A percentile compares a stretch with the other conserved stretches of the same genome.
phyloP scores from a whole-genome alignment of 2,888 invertebrate species.

The Mechanitis mazaeus region DNA sequence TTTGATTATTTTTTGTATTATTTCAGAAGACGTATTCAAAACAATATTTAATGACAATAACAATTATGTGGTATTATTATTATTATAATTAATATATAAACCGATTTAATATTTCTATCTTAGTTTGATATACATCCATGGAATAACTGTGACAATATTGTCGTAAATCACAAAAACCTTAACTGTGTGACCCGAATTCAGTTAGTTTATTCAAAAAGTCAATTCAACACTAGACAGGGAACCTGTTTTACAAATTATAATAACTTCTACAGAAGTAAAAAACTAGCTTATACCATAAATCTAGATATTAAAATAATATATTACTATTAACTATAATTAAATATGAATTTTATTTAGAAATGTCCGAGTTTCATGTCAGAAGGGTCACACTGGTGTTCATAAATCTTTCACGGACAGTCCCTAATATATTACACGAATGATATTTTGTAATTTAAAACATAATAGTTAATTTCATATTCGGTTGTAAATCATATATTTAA shows the following conservation, averaged over 20 bases:
- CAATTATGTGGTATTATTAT: no score
- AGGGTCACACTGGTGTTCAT: conserved; percentile 36
- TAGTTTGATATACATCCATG: background rate
- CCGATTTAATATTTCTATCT: no score
- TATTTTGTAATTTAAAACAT: conserved; percentile 58
- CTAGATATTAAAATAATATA: conserved; percentile 2
- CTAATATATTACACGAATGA: conserved; percentile 46
- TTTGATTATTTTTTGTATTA: no score
- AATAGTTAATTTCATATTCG: conserved; percentile 51
- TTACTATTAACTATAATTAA: conserved; percentile 1
- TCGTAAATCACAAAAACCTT: background rate
- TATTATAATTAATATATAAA: no score
- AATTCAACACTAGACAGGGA: background rate
- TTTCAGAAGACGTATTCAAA: no score
- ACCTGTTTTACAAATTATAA: background rate
- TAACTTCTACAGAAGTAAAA: background rate
- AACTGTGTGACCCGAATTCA: background rate
- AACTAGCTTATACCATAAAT: background rate
- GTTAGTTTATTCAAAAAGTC: background rate
- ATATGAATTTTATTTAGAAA: background rate
- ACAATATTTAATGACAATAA: no score
- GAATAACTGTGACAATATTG: background rate
- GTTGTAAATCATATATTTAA: conserved; percentile 49
- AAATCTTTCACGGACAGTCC: conserved; percentile 45
- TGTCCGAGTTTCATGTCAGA: conserved; percentile 21